Evolutionary conservation across 2,113 vertebrate genomes (phyloP).

Genomic region (Chionodraco myersi): DNA sequence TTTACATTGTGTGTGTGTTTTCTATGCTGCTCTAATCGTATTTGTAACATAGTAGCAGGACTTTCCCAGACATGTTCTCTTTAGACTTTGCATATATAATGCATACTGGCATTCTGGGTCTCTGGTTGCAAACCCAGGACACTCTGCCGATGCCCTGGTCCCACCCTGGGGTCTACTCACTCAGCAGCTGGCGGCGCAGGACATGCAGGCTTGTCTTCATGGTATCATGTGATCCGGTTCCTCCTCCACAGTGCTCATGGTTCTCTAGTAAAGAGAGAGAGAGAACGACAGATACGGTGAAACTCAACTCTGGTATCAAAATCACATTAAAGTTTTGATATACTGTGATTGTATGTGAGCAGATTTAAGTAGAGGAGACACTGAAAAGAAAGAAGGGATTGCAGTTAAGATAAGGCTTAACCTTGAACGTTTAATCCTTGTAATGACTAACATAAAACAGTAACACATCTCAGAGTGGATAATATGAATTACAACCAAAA

Average conservation of each 20-base stretch:
- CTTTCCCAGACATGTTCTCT: too few species aligned
- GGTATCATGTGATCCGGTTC: conserved; percentile 98
- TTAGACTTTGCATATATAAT: too few species aligned
- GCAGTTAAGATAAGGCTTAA: conserved; percentile 17
- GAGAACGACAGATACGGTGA: conserved; percentile 17
- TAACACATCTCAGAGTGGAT: conserved; percentile 16
- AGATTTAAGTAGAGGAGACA: conserved; percentile 17
- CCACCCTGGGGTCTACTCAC: conserved; percentile 84
- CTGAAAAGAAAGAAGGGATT: conserved; percentile 5
- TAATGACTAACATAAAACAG: conserved; percentile 30
- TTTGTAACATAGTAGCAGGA: too few species aligned
- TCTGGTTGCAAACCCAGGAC: not conserved
- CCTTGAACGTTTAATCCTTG: conserved; percentile 42
- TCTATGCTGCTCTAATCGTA: too few species aligned
- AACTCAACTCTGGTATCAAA: conserved; percentile 34
- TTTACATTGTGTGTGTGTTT: too few species aligned
- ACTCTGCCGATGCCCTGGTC: not conserved
- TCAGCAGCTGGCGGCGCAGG: conserved; percentile 97
- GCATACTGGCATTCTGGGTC: not conserved
- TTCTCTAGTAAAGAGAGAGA: conserved; percentile 83
- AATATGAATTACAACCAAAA: conserved; percentile 2
- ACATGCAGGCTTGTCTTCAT: conserved; percentile 99
- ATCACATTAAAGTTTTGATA: conserved; percentile 34
- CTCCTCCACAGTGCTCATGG: conserved; percentile 98
- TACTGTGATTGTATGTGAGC: conserved; percentile 8